phyloP scores from a whole-genome alignment of 2,113 vertebrate species.

The Ptilorrhoa leucosticta region DNA sequence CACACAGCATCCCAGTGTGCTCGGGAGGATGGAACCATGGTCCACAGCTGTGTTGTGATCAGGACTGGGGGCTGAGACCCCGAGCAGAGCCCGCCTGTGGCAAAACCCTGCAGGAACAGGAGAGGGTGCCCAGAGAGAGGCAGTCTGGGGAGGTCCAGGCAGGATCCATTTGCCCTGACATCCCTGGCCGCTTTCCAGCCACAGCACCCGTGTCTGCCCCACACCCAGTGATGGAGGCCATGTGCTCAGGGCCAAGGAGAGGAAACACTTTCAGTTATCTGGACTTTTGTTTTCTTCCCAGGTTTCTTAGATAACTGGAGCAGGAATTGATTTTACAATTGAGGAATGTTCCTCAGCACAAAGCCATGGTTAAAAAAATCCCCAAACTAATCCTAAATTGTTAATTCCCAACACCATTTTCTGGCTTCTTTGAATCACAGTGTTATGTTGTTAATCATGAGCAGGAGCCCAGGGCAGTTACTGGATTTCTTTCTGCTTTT shows the following conservation, averaged over 20 bases:
- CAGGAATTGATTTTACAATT: neutral
- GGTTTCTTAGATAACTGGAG: neutral
- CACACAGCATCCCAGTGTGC: neutral
- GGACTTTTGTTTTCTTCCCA: neutral
- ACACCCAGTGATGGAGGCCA: accelerated
- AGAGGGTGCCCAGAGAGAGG: neutral
- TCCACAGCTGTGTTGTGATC: neutral
- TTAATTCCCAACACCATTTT: neutral
- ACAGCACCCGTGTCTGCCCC: neutral
- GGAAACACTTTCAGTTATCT: neutral
- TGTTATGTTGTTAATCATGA: neutral
- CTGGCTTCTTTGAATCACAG: neutral
- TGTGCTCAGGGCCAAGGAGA: neutral
- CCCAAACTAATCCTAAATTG: neutral
- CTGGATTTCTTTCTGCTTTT: neutral
- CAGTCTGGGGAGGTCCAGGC: neutral
- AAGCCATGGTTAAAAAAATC: neutral
- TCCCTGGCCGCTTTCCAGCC: neutral
- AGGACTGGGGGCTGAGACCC: neutral
- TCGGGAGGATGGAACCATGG: accelerated
- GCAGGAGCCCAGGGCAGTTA: neutral
- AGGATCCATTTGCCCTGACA: neutral
- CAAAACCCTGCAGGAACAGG: neutral
- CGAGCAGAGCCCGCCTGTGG: accelerated
- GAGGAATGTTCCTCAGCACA: neutral